phyloP scores from a whole-genome alignment of 2,113 vertebrate genomes.

The Micronycteris hirsuta region DNA sequence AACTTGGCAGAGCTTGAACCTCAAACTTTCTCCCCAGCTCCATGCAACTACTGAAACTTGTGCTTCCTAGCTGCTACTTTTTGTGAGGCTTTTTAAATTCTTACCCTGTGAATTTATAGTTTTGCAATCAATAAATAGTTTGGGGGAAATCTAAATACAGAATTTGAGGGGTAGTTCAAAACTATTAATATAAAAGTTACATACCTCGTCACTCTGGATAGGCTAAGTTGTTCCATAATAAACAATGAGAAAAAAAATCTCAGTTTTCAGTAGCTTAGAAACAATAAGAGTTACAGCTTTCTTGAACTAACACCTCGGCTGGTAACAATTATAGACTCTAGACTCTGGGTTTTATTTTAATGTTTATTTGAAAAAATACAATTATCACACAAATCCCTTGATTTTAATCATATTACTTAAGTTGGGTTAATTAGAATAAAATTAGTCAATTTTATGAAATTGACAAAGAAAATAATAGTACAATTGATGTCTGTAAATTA shows the following conservation, averaged over 20 bases:
- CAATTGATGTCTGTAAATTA: not conserved
- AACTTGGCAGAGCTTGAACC: not conserved
- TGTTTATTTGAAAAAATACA: not conserved
- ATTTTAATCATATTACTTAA: not conserved
- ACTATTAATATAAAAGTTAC: not conserved
- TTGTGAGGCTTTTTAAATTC: not conserved
- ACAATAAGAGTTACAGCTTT: not conserved
- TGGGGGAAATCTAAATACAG: not conserved
- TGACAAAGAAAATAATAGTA: not conserved
- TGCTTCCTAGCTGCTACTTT: not conserved
- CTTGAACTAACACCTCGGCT: not conserved
- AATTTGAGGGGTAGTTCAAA: not conserved
- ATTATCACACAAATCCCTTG: not conserved
- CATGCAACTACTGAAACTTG: not conserved
- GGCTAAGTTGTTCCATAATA: not conserved
- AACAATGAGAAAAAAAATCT: not conserved
- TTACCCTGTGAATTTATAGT: not conserved
- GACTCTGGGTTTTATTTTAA: not conserved
- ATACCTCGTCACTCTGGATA: not conserved
- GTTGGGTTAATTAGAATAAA: not conserved
- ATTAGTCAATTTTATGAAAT: not conserved
- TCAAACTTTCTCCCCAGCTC: not conserved
- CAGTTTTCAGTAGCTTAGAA: slow-evolving; percentile 11
- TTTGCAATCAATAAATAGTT: not conserved
- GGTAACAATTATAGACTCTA: not conserved